A percentile compares a stretch with the other conserved stretches of the same genome.
These are phyloP conservation scores for Turritopsis rubra DNA, from an alignment of 30 jellyfish, hydroid and myxozoan genomes.

Conservation along the genomic window DNA sequence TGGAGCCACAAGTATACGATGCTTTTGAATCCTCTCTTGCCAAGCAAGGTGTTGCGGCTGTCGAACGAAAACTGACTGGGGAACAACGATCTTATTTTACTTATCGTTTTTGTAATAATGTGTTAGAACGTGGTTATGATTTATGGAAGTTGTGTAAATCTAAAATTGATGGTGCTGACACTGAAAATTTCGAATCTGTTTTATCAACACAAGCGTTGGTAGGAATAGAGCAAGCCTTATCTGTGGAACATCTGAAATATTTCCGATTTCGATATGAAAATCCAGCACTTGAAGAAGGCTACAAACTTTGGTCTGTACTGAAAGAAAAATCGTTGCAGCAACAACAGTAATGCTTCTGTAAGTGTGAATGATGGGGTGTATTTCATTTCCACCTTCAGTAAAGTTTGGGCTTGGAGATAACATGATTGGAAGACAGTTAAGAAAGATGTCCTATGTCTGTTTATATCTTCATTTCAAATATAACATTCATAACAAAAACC, in stretches of 20 bases:
- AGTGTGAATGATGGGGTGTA: too few relatives aligned
- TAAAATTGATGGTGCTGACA: constrained; percentile 18
- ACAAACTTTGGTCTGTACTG: constrained; percentile 20
- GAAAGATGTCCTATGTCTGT: too few relatives aligned
- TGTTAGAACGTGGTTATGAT: constrained; percentile 14
- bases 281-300: constrained; percentile 20
- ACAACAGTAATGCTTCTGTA: background rate
- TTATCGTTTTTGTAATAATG: constrained; percentile 12
- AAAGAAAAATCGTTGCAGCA: background rate
- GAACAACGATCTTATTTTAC: constrained; percentile 24
- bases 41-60: constrained; percentile 31
- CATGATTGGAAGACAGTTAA: too few relatives aligned
- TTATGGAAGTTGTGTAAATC: constrained; percentile 24
- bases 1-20: constrained; percentile 18
- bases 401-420: too few relatives aligned
- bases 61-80: constrained; percentile 21
- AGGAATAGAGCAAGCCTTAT: constrained; percentile 14
- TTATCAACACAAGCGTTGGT: constrained; percentile 6
- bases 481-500: too few relatives aligned
- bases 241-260: constrained; percentile 12
- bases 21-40: constrained; percentile 23
- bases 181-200: constrained; percentile 8
- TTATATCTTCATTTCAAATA: too few relatives aligned
- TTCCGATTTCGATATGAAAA: constrained; percentile 22
- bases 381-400: too few relatives aligned